Evolutionary conservation across 1,140 invertebrate species (phyloP).

Genomic region (Apocrypta bakeri): DNA sequence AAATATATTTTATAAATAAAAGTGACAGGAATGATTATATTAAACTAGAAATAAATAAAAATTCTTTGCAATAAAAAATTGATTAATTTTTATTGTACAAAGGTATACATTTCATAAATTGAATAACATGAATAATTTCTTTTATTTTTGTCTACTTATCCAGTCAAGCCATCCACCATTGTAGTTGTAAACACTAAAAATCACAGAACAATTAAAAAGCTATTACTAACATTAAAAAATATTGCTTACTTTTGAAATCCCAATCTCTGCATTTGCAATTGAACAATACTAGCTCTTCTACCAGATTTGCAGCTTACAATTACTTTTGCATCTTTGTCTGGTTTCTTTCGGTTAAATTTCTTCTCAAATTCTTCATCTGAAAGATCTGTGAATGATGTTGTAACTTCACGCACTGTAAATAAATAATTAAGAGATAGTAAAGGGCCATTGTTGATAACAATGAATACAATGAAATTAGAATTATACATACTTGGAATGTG

Average conservation of each 20-base stretch:
- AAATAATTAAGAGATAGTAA: conserved; percentile 40
- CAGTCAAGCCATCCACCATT: conserved; percentile 70
- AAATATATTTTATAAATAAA: conserved; percentile 1
- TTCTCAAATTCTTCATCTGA: conserved; percentile 68
- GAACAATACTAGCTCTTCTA: conserved; percentile 76
- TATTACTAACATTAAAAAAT: not conserved
- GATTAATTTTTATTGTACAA: conserved; percentile 81
- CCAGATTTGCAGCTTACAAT: conserved; percentile 79
- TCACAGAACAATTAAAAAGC: not conserved
- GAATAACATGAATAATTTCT: too few species aligned
- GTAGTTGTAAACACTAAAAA: conserved; percentile 67
- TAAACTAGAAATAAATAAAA: conserved; percentile 1
- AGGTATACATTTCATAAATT: too few species aligned
- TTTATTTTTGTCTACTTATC: conserved; percentile 61
- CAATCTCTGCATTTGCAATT: conserved; percentile 74
- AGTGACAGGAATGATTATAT: too few species aligned
- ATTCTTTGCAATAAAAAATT: not conserved
- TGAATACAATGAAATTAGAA: not conserved
- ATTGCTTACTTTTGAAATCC: conserved; percentile 77
- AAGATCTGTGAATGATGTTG: conserved; percentile 58
- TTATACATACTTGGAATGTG: conserved; percentile 79
- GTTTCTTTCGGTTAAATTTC: conserved; percentile 74
- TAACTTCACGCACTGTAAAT: conserved; percentile 66
- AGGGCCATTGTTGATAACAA: not conserved
- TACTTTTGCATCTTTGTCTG: conserved; percentile 74